phyloP scores from a whole-genome alignment of 1,140 invertebrate genomes.

The Panagrolaimus sp. region DNA sequence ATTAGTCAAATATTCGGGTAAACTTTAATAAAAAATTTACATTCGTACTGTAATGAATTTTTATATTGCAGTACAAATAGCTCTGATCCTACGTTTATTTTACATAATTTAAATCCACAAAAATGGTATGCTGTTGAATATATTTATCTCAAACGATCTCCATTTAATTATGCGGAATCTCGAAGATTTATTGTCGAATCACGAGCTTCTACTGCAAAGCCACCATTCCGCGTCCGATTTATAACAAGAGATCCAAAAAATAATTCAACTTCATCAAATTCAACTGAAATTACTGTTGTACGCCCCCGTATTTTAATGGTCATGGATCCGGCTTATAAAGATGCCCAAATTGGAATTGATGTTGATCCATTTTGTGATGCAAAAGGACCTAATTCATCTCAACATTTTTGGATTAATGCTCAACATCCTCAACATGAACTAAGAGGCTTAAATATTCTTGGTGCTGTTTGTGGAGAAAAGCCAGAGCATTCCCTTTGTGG shows the following conservation, averaged over 20 bases:
- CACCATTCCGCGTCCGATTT: slow-evolving; percentile 3
- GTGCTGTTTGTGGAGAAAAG: slow-evolving; percentile 26
- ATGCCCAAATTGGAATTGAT: slow-evolving; percentile 44
- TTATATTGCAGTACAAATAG: slow-evolving; percentile 31
- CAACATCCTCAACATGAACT: slow-evolving; percentile 27
- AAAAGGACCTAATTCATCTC: slow-evolving; percentile 26
- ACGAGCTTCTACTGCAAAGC: slow-evolving; percentile 15
- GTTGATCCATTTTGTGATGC: slow-evolving; percentile 38
- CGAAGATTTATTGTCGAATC: slow-evolving; percentile 52
- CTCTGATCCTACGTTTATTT: slow-evolving; percentile 32
- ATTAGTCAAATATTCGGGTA: slow-evolving; percentile 15
- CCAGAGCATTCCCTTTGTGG: slow-evolving; percentile 26
- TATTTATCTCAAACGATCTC: slow-evolving; percentile 49
- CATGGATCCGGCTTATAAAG: slow-evolving; percentile 15
- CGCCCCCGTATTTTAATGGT: neutral
- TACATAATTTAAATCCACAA: slow-evolving; percentile 39
- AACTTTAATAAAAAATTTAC: neutral
- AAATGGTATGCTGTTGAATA: slow-evolving; percentile 50
- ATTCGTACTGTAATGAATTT: slow-evolving; percentile 10
- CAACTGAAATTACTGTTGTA: neutral
- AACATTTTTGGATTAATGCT: slow-evolving; percentile 35
- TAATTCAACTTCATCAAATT: neutral
- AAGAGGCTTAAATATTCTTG: slow-evolving; percentile 26
- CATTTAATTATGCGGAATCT: slow-evolving; percentile 51
- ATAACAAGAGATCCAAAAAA: slow-evolving; percentile 1